Evolutionary conservation across 2,113 vertebrate genomes (phyloP).

Genomic region (Plestiodon gilberti): DNA sequence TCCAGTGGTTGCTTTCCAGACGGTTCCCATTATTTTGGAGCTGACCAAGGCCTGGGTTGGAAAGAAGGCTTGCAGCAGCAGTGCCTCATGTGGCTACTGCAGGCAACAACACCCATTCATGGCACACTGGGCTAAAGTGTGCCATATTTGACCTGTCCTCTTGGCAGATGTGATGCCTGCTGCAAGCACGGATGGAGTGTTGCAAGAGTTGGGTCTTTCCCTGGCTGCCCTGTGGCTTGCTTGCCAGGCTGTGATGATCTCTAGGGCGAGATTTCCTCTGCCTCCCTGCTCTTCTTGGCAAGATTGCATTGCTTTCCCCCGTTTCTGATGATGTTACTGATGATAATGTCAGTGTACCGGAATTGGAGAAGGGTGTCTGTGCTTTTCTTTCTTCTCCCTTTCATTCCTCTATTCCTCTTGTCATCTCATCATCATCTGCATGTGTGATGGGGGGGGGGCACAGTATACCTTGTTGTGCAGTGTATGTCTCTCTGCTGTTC

Average conservation of each 20-base stretch:
- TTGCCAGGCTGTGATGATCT: background rate
- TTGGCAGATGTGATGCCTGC: background rate
- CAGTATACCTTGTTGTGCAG: too few relatives aligned
- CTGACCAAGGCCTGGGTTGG: background rate
- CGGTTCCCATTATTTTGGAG: background rate
- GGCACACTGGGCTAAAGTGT: background rate
- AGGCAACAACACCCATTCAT: background rate
- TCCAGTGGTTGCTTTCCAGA: background rate
- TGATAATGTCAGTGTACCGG: background rate
- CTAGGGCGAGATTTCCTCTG: too few relatives aligned
- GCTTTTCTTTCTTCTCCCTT: background rate
- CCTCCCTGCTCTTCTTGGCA: background rate
- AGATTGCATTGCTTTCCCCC: background rate
- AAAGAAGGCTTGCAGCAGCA: background rate
- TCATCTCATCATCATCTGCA: background rate
- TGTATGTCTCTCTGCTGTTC: too few relatives aligned
- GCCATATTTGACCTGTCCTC: background rate
- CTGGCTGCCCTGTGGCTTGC: background rate
- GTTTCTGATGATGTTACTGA: too few relatives aligned
- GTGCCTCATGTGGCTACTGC: background rate
- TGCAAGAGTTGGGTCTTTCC: too few relatives aligned
- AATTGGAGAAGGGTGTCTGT: too few relatives aligned
- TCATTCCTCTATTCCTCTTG: background rate
- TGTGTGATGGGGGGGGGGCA: background rate
- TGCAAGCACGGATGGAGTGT: too few relatives aligned